These are phyloP conservation scores for Uropetala carovei DNA, from an alignment of 2,888 invertebrate genomes.

Conservation along the genomic window DNA sequence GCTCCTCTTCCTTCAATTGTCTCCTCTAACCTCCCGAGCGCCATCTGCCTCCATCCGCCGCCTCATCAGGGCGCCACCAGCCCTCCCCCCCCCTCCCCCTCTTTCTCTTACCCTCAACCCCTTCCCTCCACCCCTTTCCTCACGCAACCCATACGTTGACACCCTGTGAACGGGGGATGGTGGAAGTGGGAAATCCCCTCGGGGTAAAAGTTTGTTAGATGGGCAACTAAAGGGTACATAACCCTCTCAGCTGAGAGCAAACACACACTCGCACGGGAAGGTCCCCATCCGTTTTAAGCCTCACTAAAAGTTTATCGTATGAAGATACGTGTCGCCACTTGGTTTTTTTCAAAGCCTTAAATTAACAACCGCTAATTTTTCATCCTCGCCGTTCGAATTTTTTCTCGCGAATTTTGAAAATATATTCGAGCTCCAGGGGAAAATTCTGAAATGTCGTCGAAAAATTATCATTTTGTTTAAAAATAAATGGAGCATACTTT, in stretches of 20 bases:
- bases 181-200: neutral
- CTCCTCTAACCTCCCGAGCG: neutral
- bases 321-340: neutral
- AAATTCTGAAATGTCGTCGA: too few species aligned
- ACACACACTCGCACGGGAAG: neutral
- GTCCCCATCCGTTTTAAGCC: neutral
- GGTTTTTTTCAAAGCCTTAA: neutral
- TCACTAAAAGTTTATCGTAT: neutral
- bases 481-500: too few species aligned
- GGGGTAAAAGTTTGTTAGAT: slow-evolving; percentile 28
- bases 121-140: neutral
- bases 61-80: slow-evolving; percentile 22
- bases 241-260: neutral
- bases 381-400: too few species aligned
- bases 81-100: neutral
- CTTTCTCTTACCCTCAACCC: neutral
- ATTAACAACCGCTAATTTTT: neutral
- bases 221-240: neutral
- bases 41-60: slow-evolving; percentile 10
- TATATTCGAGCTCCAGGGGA: neutral
- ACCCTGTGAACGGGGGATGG: slow-evolving; percentile 2
- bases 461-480: too few species aligned
- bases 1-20: neutral
- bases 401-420: neutral
- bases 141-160: slow-evolving; percentile 18